Evolutionary conservation across 2,888 invertebrate genomes (phyloP).

Genomic region (Biston stratarius): DNA sequence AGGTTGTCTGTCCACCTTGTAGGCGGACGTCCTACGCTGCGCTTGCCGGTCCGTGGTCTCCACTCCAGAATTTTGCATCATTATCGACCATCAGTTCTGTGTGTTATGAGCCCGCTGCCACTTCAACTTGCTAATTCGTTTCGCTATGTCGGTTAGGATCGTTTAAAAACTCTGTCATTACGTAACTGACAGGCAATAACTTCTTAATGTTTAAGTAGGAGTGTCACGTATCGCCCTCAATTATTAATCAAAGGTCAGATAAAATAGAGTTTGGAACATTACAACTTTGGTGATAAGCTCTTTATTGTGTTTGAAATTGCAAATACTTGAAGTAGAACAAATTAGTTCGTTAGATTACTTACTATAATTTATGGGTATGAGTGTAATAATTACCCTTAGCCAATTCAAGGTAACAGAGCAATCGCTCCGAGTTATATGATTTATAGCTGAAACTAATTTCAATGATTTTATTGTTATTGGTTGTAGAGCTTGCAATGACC

Average conservation of each 20-base stretch:
- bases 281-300: conserved; percentile 19
- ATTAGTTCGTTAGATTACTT: conserved; percentile 22
- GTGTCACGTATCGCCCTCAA: background rate
- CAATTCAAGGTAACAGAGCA: background rate
- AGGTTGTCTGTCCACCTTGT: too few species aligned
- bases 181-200: too few species aligned
- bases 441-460: conserved; percentile 1
- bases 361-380: conserved; percentile 13
- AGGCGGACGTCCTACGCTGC: too few species aligned
- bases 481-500: too few species aligned
- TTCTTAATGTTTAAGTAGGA: too few species aligned
- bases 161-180: too few species aligned
- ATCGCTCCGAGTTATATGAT: background rate
- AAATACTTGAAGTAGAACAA: conserved; percentile 21
- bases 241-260: background rate
- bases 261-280: conserved; percentile 7
- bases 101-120: too few species aligned
- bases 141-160: too few species aligned
- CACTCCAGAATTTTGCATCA: too few species aligned
- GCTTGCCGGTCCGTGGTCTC: too few species aligned
- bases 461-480: background rate
- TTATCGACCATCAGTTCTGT: too few species aligned
- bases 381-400: conserved; percentile 13
- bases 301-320: conserved; percentile 23
- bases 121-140: too few species aligned